Evolutionary conservation across 2,113 vertebrate genomes (phyloP).

Genomic region (Tinamus guttatus): DNA sequence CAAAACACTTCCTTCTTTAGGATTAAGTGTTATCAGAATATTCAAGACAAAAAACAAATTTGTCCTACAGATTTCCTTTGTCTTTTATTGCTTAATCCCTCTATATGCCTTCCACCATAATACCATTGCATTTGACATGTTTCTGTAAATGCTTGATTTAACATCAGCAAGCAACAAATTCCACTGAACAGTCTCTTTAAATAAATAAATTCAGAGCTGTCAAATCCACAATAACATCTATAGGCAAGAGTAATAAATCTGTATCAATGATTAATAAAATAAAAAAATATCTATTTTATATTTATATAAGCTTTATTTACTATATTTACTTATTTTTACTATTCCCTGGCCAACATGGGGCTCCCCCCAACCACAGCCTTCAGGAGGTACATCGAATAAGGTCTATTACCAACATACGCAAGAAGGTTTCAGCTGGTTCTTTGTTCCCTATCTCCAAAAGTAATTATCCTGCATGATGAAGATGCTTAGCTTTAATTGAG

Average conservation of each 20-base stretch:
- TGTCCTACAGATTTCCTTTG: slow-evolving; percentile 34
- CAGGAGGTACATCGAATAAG: neutral
- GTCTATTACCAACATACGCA: neutral
- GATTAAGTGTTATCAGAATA: slow-evolving; percentile 34
- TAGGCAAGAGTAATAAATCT: neutral
- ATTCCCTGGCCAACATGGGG: neutral
- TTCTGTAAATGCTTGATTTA: neutral
- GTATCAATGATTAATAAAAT: neutral
- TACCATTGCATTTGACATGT: neutral
- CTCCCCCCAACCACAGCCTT: neutral
- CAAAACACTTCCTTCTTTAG: slow-evolving; percentile 48
- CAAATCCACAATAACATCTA: neutral
- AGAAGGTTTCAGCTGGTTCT: neutral
- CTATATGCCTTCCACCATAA: neutral
- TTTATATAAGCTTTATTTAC: too few relatives aligned
- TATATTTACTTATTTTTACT: too few relatives aligned
- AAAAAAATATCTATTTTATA: neutral
- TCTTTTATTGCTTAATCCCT: neutral
- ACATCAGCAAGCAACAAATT: neutral
- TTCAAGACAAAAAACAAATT: slow-evolving; percentile 24
- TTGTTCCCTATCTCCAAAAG: neutral
- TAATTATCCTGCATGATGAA: neutral
- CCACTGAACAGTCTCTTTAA: neutral
- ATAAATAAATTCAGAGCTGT: neutral
- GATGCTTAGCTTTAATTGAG: neutral